Conservation (phyloP, 1,140 invertebrate species). For the Anadara kagoshimensis region DNA sequence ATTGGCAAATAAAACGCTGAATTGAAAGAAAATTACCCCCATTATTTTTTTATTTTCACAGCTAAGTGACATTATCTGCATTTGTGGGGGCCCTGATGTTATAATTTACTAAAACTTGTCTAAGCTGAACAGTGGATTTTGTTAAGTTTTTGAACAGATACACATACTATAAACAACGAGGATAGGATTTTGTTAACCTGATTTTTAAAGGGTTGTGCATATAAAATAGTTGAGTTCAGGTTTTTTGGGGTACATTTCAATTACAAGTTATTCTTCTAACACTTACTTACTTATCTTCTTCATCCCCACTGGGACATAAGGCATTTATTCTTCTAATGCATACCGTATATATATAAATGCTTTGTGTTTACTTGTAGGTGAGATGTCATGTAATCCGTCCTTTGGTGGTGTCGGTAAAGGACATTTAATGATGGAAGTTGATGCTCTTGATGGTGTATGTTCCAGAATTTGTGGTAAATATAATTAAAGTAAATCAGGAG, state of each 20-base stretch:
- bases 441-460: conserved; percentile 94
- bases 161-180: too few relatives aligned
- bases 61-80: too few relatives aligned
- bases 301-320: too few relatives aligned
- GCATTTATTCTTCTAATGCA: neutral
- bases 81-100: too few relatives aligned
- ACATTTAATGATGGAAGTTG: conserved; percentile 92
- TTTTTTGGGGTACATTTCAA: neutral
- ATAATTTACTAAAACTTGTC: too few relatives aligned
- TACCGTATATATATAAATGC: neutral
- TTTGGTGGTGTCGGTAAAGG: conserved; percentile 98
- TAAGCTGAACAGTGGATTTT: too few relatives aligned
- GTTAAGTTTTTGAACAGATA: too few relatives aligned
- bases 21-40: too few relatives aligned
- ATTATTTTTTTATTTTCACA: too few relatives aligned
- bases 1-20: too few relatives aligned
- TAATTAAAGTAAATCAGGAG: neutral
- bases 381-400: conserved; percentile 97
- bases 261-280: neutral
- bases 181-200: too few relatives aligned
- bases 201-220: neutral
- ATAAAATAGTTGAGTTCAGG: neutral
- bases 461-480: conserved; percentile 87
- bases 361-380: conserved; percentile 78
- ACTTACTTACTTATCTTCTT: too few relatives aligned